Base-by-base conservation (phyloP, 2,888 invertebrate genomes). In the Microplitis deprimator region DNA sequence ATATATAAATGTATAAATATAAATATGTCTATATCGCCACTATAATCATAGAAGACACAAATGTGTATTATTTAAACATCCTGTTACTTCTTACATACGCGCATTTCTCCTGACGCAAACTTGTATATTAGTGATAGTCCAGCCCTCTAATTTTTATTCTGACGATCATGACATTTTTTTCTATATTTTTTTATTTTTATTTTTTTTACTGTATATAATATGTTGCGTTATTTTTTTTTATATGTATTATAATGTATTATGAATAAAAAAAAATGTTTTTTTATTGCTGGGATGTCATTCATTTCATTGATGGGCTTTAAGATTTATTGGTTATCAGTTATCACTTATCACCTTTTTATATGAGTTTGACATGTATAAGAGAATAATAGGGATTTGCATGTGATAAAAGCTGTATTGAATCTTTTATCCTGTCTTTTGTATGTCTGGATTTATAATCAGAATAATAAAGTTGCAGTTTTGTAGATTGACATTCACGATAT, bases 21-120 rank as follows among this genome's bases (percentile, higher is more conserved):
- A 50, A 50, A 50, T 50, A 50, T 50, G 50, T 50, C 50, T 50
- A 50, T 70, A 67, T 78, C 68, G 71, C 78, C 61, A 75, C 75
- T 64, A 78, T 79, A 82, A 82, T 82, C 79, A 80, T 77, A 73
- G 79, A 76, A 67, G 79, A 77, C 69, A 78, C 78, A 82, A 86
- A 87, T 87, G 84, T 84, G 81, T 87, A 85, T 87, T 84, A 87
- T 87, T 84, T 83, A 77, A 81, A 86, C 87, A 87, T 87, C 87
- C 87, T 87, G 85, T 81, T 82, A 82, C 81, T 82, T 84, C 81
- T 79, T 78, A 80, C 81, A 79, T 84, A 80, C 81, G 80, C 82
- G 80, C 82, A 81, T 84, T 84, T 83, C 81, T 83, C 78, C 77
- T 78, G 79, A 50, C 50, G 50, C 50, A 50, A 76, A 79, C 80